These are phyloP conservation scores for Euura saliciscinereae DNA, from an alignment of 1,140 invertebrate genomes.

Conservation along the genomic window DNA sequence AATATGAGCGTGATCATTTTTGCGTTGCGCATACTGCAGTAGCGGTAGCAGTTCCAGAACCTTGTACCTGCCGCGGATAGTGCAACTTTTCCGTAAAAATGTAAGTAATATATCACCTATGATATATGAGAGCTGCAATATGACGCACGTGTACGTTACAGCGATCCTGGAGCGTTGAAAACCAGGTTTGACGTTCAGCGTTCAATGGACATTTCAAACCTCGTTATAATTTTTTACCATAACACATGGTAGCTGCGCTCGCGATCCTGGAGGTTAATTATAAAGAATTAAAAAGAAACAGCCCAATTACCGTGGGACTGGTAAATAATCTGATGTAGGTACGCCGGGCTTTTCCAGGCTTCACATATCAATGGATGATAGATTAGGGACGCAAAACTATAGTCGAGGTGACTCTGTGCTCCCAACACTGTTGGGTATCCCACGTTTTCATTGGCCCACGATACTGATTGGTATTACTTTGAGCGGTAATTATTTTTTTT, in stretches of 20 bases:
- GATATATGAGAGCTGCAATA: background rate
- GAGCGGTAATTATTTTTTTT: background rate
- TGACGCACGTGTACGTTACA: background rate
- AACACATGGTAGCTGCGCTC: background rate
- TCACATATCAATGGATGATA: background rate
- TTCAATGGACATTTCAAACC: background rate
- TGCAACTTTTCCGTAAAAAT: background rate
- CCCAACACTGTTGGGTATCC: background rate
- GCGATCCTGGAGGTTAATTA: no score
- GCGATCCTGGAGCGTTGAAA: background rate
- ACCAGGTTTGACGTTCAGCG: conserved; percentile 1
- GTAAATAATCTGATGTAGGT: no score
- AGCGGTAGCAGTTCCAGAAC: background rate
- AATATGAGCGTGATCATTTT: background rate
- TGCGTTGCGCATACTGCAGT: background rate
- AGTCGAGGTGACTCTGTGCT: background rate
- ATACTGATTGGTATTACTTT: background rate
- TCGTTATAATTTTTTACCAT: background rate
- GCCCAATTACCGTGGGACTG: no score
- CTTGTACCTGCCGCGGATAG: background rate
- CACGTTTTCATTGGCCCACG: background rate
- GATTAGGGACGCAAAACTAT: background rate
- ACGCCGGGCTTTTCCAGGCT: background rate
- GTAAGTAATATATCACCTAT: background rate
- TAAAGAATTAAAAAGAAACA: no score